Conservation (phyloP, 1,140 invertebrate species). For the Lepidurus apus region DNA sequence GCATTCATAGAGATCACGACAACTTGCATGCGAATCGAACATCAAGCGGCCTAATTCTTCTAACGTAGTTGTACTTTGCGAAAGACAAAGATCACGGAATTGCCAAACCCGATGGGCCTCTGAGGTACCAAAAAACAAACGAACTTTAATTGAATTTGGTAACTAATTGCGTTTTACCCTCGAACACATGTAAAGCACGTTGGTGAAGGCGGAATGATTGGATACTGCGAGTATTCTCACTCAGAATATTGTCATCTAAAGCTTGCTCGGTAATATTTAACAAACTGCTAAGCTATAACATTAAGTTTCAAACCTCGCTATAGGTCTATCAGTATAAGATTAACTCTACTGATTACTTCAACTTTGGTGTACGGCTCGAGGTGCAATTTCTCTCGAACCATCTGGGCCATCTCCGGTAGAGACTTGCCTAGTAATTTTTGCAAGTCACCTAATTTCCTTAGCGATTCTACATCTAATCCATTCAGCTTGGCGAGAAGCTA, state of each 20-base stretch:
- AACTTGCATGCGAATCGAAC: constrained; percentile 80
- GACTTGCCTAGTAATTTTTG: constrained; percentile 58
- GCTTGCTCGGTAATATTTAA: constrained; percentile 60
- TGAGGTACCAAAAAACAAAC: constrained; percentile 41
- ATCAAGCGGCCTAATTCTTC: constrained; percentile 72
- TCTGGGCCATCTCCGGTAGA: constrained; percentile 61
- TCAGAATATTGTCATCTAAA: constrained; percentile 60
- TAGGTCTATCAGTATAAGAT: constrained; percentile 27
- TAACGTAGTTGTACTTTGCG: constrained; percentile 53
- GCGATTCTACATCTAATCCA: constrained; percentile 25
- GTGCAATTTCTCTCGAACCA: constrained; percentile 61
- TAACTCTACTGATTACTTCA: constrained; percentile 57
- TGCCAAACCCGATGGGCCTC: constrained; percentile 73
- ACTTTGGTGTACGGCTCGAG: constrained; percentile 64
- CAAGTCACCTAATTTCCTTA: constrained; percentile 57
- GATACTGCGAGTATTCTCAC: constrained; percentile 61
- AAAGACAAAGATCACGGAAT: constrained; percentile 63
- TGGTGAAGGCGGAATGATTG: constrained; percentile 72
- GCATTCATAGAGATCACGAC: constrained; percentile 84
- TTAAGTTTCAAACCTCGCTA: background rate
- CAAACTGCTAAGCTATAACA: constrained; percentile 50
- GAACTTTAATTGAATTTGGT: background rate
- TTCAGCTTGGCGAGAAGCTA: constrained; percentile 32
- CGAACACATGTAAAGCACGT: constrained; percentile 82
- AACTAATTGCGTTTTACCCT: constrained; percentile 48